These are phyloP conservation scores for Sebastes matsubarae DNA, from an alignment of 2,797 vertebrate genomes.

Conservation along the genomic window DNA sequence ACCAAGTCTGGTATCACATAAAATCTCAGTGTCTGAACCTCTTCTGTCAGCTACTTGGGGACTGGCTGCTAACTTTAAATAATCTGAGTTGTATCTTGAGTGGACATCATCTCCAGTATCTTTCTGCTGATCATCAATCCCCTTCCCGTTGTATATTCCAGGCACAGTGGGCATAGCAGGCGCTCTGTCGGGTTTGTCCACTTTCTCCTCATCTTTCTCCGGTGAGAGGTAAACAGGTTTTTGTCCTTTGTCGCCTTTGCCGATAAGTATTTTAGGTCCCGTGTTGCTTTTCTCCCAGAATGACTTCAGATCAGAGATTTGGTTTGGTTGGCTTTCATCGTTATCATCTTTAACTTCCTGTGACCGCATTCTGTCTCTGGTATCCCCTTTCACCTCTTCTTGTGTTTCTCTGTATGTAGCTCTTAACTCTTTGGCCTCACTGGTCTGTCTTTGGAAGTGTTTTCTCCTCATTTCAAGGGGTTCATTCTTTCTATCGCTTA, in stretches of 20 bases:
- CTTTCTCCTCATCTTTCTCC: constrained; percentile 32
- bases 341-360: constrained; percentile 48
- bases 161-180: constrained; percentile 21
- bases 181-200: constrained; percentile 1
- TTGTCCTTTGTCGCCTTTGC: constrained; percentile 57
- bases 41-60: constrained; percentile 14
- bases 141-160: constrained; percentile 29
- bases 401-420: constrained; percentile 41
- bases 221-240: constrained; percentile 6
- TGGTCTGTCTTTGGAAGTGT: constrained; percentile 7
- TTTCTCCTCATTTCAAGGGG: constrained; percentile 28
- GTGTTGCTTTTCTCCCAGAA: constrained; percentile 87
- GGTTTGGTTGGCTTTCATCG: constrained; percentile 69
- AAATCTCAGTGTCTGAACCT: constrained; percentile 42
- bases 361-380: constrained; percentile 17
- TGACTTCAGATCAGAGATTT: constrained; percentile 85
- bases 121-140: constrained; percentile 16
- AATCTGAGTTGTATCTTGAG: constrained; percentile 6
- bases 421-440: constrained; percentile 24
- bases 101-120: not conserved
- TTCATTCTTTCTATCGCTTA: constrained; percentile 33
- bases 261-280: constrained; percentile 66
- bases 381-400: constrained; percentile 27
- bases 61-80: constrained; percentile 13
- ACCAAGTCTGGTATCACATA: constrained; percentile 5